Evolutionary conservation across 2,113 vertebrate species (phyloP).

Genomic region (Oryzias celebensis): DNA sequence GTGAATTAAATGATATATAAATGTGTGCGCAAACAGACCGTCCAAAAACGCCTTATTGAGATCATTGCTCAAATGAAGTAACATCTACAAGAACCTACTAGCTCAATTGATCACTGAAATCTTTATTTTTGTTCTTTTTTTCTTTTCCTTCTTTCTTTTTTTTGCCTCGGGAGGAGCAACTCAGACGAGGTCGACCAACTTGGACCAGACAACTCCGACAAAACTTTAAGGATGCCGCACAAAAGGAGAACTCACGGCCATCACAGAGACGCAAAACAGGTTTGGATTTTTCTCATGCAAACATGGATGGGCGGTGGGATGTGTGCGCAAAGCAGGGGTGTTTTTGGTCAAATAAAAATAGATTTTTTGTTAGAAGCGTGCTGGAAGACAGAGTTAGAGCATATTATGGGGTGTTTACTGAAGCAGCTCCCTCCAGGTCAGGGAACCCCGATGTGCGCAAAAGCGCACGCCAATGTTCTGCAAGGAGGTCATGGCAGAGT

Average conservation of each 20-base stretch:
- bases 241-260: conserved; percentile 66
- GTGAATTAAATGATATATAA: too few species aligned
- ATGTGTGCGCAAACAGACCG: too few species aligned
- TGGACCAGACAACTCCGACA: background rate
- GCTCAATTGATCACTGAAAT: background rate
- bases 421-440: too few species aligned
- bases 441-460: too few species aligned
- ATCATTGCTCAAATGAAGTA: too few species aligned
- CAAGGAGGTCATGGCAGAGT: background rate
- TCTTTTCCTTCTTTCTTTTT: conserved; percentile 10
- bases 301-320: background rate
- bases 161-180: conserved; percentile 56
- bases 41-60: too few species aligned
- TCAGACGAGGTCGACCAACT: background rate
- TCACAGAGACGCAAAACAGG: conserved; percentile 53
- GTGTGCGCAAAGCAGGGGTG: too few species aligned
- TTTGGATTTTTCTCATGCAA: conserved; percentile 23
- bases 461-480: background rate
- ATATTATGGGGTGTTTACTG: too few species aligned
- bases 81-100: too few species aligned
- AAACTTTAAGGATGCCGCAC: conserved; percentile 65
- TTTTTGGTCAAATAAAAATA: too few species aligned
- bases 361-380: too few species aligned
- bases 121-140: background rate
- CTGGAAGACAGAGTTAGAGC: too few species aligned